phyloP scores from a whole-genome alignment of 2,888 invertebrate species.

The Chalcis sispes region DNA sequence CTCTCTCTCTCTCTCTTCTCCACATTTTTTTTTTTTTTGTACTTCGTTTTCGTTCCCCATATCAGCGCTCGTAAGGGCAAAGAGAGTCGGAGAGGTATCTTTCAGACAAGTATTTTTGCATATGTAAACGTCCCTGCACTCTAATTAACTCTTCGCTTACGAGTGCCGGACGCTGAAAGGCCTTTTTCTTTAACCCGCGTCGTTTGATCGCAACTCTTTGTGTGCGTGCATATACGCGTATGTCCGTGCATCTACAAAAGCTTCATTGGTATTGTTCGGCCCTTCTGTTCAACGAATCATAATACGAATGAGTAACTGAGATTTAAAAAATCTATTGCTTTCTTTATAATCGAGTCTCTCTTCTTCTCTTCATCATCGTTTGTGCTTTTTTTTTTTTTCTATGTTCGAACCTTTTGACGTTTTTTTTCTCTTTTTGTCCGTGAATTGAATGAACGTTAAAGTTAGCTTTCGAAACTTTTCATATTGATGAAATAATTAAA shows the following conservation, averaged over 20 bases:
- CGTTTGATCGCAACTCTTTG: background rate
- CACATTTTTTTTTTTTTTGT: background rate
- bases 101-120: conserved; percentile 55
- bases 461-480: too few relatives aligned
- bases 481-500: too few relatives aligned
- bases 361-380: too few relatives aligned
- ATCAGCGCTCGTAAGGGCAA: background rate
- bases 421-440: too few relatives aligned
- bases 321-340: background rate
- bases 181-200: conserved; percentile 59
- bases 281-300: conserved; percentile 13
- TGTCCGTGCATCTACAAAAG: conserved; percentile 17
- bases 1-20: background rate
- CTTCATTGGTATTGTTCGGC: too few relatives aligned
- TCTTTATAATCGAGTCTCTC: too few relatives aligned
- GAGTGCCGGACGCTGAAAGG: conserved; percentile 41
- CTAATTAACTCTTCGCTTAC: conserved; percentile 60
- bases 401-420: too few relatives aligned
- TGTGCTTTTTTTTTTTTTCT: too few relatives aligned
- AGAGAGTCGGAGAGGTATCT: too few relatives aligned
- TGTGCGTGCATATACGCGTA: background rate
- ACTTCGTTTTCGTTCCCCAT: background rate
- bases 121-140: conserved; percentile 63
- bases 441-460: too few relatives aligned
- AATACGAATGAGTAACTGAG: background rate